These are phyloP conservation scores for Prolemur simus DNA, from an alignment of 2,113 vertebrate species.

Conservation along the genomic window DNA sequence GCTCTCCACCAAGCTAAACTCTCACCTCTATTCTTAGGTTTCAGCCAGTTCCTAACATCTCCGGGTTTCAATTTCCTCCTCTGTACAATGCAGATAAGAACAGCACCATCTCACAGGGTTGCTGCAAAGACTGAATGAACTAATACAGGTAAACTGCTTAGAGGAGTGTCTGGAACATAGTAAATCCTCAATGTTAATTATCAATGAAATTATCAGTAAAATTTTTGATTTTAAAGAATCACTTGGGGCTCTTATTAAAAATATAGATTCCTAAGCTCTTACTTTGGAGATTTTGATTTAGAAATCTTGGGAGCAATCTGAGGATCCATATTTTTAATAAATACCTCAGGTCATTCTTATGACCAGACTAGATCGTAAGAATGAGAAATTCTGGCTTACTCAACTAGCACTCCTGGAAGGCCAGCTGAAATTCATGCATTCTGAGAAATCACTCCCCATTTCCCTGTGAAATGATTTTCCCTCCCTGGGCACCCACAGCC, in stretches of 20 bases:
- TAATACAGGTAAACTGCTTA: background rate
- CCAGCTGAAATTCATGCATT: background rate
- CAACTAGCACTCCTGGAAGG: background rate
- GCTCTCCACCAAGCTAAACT: background rate
- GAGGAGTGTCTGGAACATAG: background rate
- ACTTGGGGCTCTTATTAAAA: background rate
- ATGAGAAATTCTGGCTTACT: background rate
- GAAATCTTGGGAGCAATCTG: background rate
- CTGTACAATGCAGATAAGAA: background rate
- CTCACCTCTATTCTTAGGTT: too few species aligned
- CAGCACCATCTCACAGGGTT: background rate
- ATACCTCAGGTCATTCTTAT: background rate
- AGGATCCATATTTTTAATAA: background rate
- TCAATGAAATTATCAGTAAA: background rate
- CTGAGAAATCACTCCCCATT: background rate
- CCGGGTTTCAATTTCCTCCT: background rate
- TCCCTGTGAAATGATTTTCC: background rate
- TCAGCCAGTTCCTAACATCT: background rate
- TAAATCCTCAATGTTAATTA: background rate
- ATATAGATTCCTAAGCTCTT: background rate
- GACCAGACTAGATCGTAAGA: background rate
- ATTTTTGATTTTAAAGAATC: background rate
- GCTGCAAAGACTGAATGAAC: background rate
- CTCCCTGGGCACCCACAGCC: background rate
- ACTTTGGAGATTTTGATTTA: background rate